These are phyloP conservation scores for Novumbra hubbsi DNA, from an alignment of 2,797 vertebrate species.

Conservation along the genomic window DNA sequence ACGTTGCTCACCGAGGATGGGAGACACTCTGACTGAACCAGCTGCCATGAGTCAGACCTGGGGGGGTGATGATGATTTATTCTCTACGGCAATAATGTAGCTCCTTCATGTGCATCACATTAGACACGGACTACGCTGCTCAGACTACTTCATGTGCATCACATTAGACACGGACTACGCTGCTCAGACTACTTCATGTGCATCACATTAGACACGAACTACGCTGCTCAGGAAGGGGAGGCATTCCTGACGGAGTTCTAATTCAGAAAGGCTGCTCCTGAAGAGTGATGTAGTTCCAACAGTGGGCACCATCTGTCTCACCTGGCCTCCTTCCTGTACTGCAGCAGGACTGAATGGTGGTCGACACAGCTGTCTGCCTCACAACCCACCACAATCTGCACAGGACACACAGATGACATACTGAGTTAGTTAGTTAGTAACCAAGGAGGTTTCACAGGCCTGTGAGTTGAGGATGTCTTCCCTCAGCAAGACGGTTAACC, in stretches of 20 bases:
- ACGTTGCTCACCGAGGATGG: constrained; percentile 95
- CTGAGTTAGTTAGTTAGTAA: background rate
- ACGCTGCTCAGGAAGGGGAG: no score
- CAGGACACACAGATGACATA: constrained; percentile 15
- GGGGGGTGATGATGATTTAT: background rate
- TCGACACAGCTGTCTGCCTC: constrained; percentile 91
- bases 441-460: background rate
- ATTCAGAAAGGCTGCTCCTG: no score
- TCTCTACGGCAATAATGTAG: background rate
- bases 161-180: no score
- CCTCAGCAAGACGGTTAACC: no score
- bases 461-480: no score
- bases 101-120: no score
- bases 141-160: no score
- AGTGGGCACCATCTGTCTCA: constrained; percentile 49
- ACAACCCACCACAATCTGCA: constrained; percentile 96
- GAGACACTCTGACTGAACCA: constrained; percentile 94
- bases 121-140: no score
- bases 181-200: no score
- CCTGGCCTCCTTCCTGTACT: constrained; percentile 97
- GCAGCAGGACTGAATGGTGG: constrained; percentile 92
- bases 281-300: no score
- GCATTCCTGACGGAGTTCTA: no score
- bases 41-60: constrained; percentile 94
- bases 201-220: no score